Conservation (phyloP, 2,797 vertebrate genomes). For the Tenualosa ilisha region DNA sequence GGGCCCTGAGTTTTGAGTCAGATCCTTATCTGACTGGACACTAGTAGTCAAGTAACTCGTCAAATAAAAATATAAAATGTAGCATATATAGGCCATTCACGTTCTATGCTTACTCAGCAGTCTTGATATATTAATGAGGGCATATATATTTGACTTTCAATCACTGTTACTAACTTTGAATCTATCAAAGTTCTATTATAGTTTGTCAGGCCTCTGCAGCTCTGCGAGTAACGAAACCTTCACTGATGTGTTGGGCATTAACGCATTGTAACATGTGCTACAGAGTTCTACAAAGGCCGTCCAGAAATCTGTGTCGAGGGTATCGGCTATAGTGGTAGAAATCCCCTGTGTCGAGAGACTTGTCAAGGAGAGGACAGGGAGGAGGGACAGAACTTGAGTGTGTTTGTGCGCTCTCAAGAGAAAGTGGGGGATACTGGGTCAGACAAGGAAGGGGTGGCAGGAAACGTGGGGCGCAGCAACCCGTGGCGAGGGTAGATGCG, state of each 20-base stretch:
- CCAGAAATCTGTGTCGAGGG: neutral
- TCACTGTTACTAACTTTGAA: neutral
- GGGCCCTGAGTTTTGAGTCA: neutral
- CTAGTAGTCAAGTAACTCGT: no score
- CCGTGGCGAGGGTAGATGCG: slow-evolving; percentile 69
- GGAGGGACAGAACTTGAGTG: neutral
- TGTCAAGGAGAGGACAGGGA: neutral
- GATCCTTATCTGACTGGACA: no score
- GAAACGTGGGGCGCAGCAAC: slow-evolving; percentile 64
- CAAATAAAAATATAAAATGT: neutral
- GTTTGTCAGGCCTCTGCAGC: neutral
- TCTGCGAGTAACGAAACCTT: neutral
- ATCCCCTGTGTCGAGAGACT: slow-evolving; percentile 59
- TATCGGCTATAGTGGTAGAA: slow-evolving; percentile 19
- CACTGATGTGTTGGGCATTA: slow-evolving; percentile 3
- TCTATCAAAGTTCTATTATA: neutral
- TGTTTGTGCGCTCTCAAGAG: neutral
- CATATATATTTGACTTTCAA: no score
- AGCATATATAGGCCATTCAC: neutral
- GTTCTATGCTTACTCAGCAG: neutral
- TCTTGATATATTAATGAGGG: no score
- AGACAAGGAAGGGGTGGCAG: slow-evolving; percentile 12
- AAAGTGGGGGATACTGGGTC: neutral
- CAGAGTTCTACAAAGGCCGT: neutral
- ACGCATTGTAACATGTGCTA: neutral